Evolutionary conservation across 2,888 invertebrate genomes (phyloP), one percentile per base, ranked within the genome.

Genomic region (Thalpophila matura): DNA sequence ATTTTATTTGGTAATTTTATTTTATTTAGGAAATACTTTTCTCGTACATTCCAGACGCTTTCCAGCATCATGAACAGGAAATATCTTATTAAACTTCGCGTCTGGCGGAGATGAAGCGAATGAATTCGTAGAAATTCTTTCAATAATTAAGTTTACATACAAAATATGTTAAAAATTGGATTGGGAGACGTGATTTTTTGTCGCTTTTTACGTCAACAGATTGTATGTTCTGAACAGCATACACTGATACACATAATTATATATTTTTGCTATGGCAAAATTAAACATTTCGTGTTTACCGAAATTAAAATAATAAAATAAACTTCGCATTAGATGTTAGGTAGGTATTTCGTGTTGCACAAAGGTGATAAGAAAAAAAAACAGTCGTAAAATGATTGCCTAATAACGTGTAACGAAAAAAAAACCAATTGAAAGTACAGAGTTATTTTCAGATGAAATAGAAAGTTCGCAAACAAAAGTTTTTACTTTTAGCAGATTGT

Each of bases 41-140:
- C 42, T 18, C 45, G 54, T 64, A 57, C 63, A 56, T 70, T 55
- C 45, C 38, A 59, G 54, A 49, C 53, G 59, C 51, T 62, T 78
- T 77, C 74, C 70, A 68, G 61, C 61, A 77, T 74, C 75, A 77
- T 76, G 81, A 79, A 72, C 79, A 75, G 81, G 80, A 81, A 85
- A 82, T 79, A 82, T 82, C 79, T 81, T 81, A 83, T 84, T 84
- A 83, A 82, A 84, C 74, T 80, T 83, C 77, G 66, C 70, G 71
- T 62, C 60, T 53, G 66, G 49, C 68, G 67, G 74, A 84, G 70
- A 80, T 77, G 67, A 79, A 54, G 64, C 78, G 68, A 64, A 73
- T 77, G 77, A 76, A 68, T 73, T 63, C 61, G 58, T 60, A 65
- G 67, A 79, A 81, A 75, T 80, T 75, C 60, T 67, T 57, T 72